These are phyloP conservation scores for Anneissia japonica DNA, from an alignment of 35 echinoderm and acorn worm genomes.

Conservation along the genomic window DNA sequence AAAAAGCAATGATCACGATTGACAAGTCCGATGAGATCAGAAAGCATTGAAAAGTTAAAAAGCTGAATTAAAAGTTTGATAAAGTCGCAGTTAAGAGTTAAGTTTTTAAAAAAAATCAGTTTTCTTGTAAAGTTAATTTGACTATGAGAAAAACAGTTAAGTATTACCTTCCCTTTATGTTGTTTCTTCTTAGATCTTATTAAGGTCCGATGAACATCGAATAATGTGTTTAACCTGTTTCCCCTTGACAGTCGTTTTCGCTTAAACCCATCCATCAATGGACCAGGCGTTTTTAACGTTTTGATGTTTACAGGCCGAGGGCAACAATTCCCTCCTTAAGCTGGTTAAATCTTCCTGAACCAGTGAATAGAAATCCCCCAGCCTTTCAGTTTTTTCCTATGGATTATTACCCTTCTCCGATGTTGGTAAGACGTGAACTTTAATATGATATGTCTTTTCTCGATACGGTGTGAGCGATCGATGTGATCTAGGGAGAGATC, in stretches of 20 bases:
- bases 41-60: too few species aligned
- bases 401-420: not conserved
- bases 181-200: not conserved
- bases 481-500: not conserved
- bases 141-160: too few species aligned
- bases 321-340: not conserved
- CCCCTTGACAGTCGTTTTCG: not conserved
- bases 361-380: not conserved
- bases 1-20: too few species aligned
- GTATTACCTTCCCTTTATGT: not conserved
- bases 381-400: not conserved
- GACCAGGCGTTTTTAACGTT: not conserved
- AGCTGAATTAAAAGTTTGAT: too few species aligned
- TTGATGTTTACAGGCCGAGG: not conserved
- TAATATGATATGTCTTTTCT: not conserved
- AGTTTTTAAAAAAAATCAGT: too few species aligned
- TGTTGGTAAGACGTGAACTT: constrained; percentile 13
- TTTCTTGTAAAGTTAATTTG: too few species aligned
- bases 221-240: not conserved
- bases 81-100: too few species aligned
- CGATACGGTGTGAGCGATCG: constrained; percentile 5
- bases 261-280: constrained; percentile 10
- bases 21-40: too few species aligned
- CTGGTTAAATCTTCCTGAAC: not conserved
- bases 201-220: not conserved